A percentile compares a stretch with the other conserved stretches of the same genome.
These are phyloP conservation scores for Dolichoris vasculosae DNA, from an alignment of 1,140 invertebrate genomes.

Conservation along the genomic window DNA sequence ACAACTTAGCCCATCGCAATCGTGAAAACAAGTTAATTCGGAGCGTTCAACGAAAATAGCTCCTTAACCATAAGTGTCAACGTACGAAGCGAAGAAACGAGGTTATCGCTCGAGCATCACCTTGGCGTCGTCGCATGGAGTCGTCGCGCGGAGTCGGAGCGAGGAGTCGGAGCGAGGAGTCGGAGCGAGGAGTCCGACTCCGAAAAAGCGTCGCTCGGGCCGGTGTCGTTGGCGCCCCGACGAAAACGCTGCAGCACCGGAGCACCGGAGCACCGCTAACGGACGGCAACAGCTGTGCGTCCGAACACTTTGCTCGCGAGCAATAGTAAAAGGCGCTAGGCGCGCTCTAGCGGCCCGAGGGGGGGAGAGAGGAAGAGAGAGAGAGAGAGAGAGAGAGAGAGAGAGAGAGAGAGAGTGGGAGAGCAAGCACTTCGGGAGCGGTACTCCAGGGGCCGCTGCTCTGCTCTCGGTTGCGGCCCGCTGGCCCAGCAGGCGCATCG, in stretches of 20 bases:
- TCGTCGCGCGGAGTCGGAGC: too few species aligned
- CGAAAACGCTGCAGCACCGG: not conserved
- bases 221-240: not conserved
- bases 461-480: slow-evolving; percentile 45
- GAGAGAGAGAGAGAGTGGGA: slow-evolving; percentile 35
- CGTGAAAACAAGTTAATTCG: too few species aligned
- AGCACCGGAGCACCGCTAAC: not conserved
- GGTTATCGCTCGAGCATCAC: too few species aligned
- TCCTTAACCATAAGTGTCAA: too few species aligned
- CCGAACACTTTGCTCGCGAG: slow-evolving; percentile 5
- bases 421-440: slow-evolving; percentile 55
- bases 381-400: not conserved
- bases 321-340: slow-evolving; percentile 44
- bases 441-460: slow-evolving; percentile 58
- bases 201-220: not conserved
- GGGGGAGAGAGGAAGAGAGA: not conserved
- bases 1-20: not conserved
- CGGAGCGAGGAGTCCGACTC: too few species aligned
- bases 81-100: too few species aligned
- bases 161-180: too few species aligned
- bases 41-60: too few species aligned
- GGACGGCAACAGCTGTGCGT: not conserved
- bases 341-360: not conserved
- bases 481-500: slow-evolving; percentile 46
- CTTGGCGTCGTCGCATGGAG: too few species aligned